Base-by-base conservation (phyloP, 2,888 invertebrate species). In the Drosophila barbarae region DNA sequence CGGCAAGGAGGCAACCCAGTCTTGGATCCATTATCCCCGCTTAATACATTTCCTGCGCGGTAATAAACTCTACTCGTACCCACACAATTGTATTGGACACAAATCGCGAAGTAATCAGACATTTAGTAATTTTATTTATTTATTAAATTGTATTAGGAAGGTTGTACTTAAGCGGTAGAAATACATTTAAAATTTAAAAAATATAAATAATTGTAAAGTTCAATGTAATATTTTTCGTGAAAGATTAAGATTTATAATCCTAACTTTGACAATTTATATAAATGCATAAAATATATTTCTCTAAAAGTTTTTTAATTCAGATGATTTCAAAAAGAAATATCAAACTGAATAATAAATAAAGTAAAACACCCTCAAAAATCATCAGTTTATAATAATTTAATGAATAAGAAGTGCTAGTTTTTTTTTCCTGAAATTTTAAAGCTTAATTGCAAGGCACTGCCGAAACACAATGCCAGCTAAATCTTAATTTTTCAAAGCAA, bases 1-100 rank as follows among this genome's bases (percentile, higher is more conserved):
- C 3, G 41, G 23, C 35, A 8, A 23, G 34, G 15, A 39, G 47
- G 36, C 18, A 53, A 2, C 49, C 13, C 47, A 34, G 7, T 15
- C 15, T 46, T 26, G 34, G 47, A n/a, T 18, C 18, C 57, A 39
- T 57, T 54, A 57, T 41, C 39, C 5, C 32, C 1, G 46, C 23
- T 23, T 35, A 32, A 47, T 32, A 50, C 15, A 51, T 38, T 36
- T 28, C 26, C 18, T 6, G 46, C 21, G n/a, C 36, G 21, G 21
- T 38, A 56, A 52, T 56, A 26, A 13, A 9, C 23, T 26, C 18
- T 47, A 52, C 56, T 30, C 21, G 2, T 12, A 18, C n/a, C 12
- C 21, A 5, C 5, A 36, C 50, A 54, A 49, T 54, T 49, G 10
- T 35, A 49, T 35, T 56, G 18, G 21, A 44, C 18, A 12, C 21